phyloP scores from a whole-genome alignment of 2,888 invertebrate species.

The Hydriomena furcata region DNA sequence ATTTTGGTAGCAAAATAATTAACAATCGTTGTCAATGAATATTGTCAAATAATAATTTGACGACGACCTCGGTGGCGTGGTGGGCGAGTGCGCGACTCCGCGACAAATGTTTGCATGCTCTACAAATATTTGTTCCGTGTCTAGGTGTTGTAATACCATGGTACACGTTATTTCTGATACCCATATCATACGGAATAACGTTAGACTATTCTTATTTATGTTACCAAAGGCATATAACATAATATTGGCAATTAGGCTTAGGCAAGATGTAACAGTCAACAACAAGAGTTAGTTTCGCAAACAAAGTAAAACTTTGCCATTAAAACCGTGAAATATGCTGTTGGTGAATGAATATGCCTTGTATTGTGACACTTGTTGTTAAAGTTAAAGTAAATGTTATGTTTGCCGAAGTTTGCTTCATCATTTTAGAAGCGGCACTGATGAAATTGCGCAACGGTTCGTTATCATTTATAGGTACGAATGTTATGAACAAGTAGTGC shows the following conservation, averaged over 20 bases:
- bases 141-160: too few species aligned
- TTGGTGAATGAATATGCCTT: slow-evolving; percentile 45
- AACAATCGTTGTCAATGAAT: slow-evolving; percentile 1
- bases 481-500: slow-evolving; percentile 7
- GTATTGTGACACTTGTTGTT: slow-evolving; percentile 42
- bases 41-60: too few species aligned
- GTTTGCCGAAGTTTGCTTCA: slow-evolving; percentile 45
- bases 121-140: too few species aligned
- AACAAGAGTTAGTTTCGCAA: slow-evolving; percentile 37
- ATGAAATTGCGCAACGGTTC: slow-evolving; percentile 17
- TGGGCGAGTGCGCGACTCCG: too few species aligned
- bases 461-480: slow-evolving; percentile 35
- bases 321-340: slow-evolving; percentile 45
- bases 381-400: slow-evolving; percentile 32
- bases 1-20: slow-evolving; percentile 22
- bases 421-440: slow-evolving; percentile 31
- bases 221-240: too few species aligned
- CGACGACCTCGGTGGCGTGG: too few species aligned
- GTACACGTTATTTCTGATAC: too few species aligned
- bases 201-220: too few species aligned
- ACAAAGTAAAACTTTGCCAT: slow-evolving; percentile 42
- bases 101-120: too few species aligned
- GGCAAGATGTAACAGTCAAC: neutral
- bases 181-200: too few species aligned
- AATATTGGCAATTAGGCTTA: slow-evolving; percentile 3